Evolutionary conservation across 2,113 vertebrate genomes (phyloP), one percentile per base, ranked within the genome.

Genomic region (Tragulus kanchil): DNA sequence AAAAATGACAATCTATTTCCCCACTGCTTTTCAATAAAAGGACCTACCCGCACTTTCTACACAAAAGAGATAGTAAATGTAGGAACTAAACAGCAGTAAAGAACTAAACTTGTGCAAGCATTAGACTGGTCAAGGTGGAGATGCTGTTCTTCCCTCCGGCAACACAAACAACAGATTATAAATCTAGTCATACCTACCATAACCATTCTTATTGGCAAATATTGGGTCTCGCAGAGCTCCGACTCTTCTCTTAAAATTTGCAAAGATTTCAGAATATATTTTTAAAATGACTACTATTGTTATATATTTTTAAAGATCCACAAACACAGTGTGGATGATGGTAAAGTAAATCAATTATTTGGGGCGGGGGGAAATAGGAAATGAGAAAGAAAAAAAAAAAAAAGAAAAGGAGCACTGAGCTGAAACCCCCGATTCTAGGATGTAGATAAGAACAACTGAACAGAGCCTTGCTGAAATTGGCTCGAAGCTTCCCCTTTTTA

Each of bases 161-260:
- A 98, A 98, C 97, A 54, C 98, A 97, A 97, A 98, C 95, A 98
- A 97, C 98, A 97, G 93, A 99, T 98, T 98, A 98, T 97, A 99
- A 98, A 98, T 98, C 98, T 98, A 98, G 97, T 96, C 98, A 98
- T 99, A 99, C 99, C 99, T 99, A 99, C 99, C 99, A 99, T 99
- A 99, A 99, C 99, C 99, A 99, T 99, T 99, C 99, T 99, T 97
- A 99, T 99, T 98, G 98, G 98, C 98, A 98, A 98, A 98, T 98
- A 98, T 98, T 98, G 98, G 98, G 97, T 98, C 98, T 98, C 94
- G 97, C 98, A 98, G 98, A 97, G 98, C 98, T 99, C 98, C 98
- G 98, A 98, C 98, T 98, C 98, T 99, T 99, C 98, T 98, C 94
- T 99, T 98, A 98, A 98, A 98, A 98, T 98, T 98, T 98, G 98